Evolutionary conservation across 1,140 invertebrate genomes (phyloP).

Genomic region (Lerema accius): DNA sequence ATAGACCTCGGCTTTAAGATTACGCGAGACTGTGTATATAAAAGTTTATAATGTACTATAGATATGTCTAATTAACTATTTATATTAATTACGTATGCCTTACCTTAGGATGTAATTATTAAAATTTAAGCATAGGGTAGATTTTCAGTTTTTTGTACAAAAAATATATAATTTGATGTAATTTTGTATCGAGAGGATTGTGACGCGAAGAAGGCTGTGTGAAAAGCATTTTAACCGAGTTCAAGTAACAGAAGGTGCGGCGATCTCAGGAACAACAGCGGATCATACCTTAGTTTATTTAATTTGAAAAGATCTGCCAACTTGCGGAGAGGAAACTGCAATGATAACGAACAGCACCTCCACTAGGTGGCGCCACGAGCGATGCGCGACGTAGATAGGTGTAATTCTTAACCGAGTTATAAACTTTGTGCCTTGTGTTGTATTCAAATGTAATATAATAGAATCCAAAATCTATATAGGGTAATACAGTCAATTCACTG

Average conservation of each 20-base stretch:
- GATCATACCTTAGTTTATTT: constrained; percentile 46
- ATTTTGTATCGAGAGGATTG: constrained; percentile 52
- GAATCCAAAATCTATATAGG: constrained; percentile 64
- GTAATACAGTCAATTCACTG: constrained; percentile 77
- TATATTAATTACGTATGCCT: constrained; percentile 75
- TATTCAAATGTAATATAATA: constrained; percentile 62
- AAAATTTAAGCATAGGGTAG: constrained; percentile 61
- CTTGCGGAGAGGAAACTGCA: no score
- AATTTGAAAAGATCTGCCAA: constrained; percentile 66
- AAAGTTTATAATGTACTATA: constrained; percentile 62
- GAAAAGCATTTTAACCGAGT: constrained; percentile 59
- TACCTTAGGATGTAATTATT: constrained; percentile 68
- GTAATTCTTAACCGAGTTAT: constrained; percentile 43
- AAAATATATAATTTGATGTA: constrained; percentile 56
- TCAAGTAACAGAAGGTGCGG: constrained; percentile 31
- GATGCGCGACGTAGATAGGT: constrained; percentile 44
- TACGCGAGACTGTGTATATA: constrained; percentile 76
- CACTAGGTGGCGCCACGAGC: constrained; percentile 1
- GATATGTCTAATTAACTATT: constrained; percentile 76
- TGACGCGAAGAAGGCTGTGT: constrained; percentile 61
- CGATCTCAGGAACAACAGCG: constrained; percentile 46
- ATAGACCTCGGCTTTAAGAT: constrained; percentile 70
- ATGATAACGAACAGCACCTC: no score
- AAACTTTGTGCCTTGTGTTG: constrained; percentile 76
- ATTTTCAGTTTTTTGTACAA: constrained; percentile 67